Evolutionary conservation across 2,113 vertebrate genomes (phyloP).

Genomic region (Urocolius indicus): DNA sequence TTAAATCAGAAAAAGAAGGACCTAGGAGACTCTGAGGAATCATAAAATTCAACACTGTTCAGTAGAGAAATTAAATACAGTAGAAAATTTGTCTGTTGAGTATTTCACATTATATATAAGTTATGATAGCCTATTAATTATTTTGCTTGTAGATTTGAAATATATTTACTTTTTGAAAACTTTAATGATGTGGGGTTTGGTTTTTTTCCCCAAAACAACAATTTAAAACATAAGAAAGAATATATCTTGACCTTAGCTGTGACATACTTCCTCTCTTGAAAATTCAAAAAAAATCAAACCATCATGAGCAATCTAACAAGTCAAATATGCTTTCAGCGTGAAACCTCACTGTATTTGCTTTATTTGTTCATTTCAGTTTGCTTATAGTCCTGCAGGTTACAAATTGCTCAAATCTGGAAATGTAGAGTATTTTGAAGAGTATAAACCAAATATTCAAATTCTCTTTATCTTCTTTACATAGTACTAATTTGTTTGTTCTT

Average conservation of each 20-base stretch:
- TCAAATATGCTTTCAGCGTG: not conserved
- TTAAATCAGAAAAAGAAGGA: not conserved
- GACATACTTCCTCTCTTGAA: not conserved
- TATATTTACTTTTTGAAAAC: not conserved
- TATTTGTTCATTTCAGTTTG: constrained; percentile 18
- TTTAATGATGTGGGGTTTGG: too few species aligned
- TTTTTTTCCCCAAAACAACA: too few species aligned
- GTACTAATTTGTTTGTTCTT: constrained; percentile 38
- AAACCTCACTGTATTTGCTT: not conserved
- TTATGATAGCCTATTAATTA: not conserved
- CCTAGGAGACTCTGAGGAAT: not conserved
- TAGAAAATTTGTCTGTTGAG: not conserved
- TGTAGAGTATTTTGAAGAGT: not conserved
- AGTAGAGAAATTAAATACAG: not conserved
- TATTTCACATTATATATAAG: not conserved
- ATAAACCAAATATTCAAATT: constrained; percentile 23
- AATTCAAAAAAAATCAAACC: not conserved
- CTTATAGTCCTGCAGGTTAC: not conserved
- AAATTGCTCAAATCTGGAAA: not conserved
- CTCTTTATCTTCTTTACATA: constrained; percentile 26
- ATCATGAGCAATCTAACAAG: too few species aligned
- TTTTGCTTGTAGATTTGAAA: not conserved
- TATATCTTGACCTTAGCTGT: not conserved
- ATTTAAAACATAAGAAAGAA: not conserved
- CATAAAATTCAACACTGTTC: not conserved